These are phyloP conservation scores for Poeciliopsis infans DNA, from an alignment of 2,797 vertebrate species.

Conservation along the genomic window DNA sequence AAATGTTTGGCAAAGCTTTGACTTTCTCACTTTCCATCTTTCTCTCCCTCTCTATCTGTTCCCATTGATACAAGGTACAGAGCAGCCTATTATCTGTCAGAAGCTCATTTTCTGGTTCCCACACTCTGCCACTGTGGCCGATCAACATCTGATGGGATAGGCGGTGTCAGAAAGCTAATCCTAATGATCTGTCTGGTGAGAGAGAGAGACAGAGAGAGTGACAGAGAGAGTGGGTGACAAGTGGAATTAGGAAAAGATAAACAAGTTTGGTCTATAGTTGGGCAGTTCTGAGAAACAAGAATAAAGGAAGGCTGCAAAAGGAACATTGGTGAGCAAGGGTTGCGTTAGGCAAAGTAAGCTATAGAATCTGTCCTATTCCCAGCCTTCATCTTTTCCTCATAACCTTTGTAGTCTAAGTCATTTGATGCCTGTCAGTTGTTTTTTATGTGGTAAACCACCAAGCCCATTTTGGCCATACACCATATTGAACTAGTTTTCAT, in stretches of 20 bases:
- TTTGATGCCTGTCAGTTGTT: constrained; percentile 19
- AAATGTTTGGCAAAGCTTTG: constrained; percentile 12
- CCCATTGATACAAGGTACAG: constrained; percentile 56
- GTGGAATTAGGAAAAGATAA: constrained; percentile 70
- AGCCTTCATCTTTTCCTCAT: constrained; percentile 40
- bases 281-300: constrained; percentile 20
- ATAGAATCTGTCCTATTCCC: constrained; percentile 55
- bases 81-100: constrained; percentile 67
- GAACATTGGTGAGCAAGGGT: constrained; percentile 34
- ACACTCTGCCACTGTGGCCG: constrained; percentile 67
- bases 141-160: constrained; percentile 71
- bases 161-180: constrained; percentile 70
- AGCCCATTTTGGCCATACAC: neutral
- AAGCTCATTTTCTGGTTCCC: constrained; percentile 76
- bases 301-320: constrained; percentile 40
- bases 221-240: constrained; percentile 57
- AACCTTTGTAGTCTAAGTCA: constrained; percentile 37
- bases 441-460: constrained; percentile 1
- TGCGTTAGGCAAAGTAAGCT: constrained; percentile 50
- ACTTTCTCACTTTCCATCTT: constrained; percentile 25
- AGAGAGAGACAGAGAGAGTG: constrained; percentile 37
- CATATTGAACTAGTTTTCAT: neutral
- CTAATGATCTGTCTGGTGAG: constrained; percentile 70
- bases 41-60: constrained; percentile 33
- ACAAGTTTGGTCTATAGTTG: constrained; percentile 48